phyloP scores from a whole-genome alignment of 2,888 invertebrate species.

The Melanophora roralis region DNA sequence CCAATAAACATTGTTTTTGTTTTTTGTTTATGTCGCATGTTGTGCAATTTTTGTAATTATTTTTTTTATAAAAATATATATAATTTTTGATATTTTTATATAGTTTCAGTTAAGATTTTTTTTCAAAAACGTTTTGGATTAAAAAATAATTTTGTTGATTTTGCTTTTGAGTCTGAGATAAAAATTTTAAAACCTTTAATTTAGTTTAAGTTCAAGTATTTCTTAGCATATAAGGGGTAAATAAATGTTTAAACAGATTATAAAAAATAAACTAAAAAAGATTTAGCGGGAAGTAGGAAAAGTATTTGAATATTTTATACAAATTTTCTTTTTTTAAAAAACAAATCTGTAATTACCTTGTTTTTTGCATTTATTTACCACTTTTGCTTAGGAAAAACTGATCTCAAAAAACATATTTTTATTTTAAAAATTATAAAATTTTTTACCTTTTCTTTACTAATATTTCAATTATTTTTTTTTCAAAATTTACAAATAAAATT shows the following conservation, averaged over 20 bases:
- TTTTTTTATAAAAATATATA: constrained; percentile 16
- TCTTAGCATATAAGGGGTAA: background rate
- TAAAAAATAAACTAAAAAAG: too few species aligned
- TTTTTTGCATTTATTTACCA: constrained; percentile 4
- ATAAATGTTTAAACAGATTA: background rate
- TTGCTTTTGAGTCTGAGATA: constrained; percentile 24
- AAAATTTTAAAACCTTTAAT: constrained; percentile 16
- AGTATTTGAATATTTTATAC: too few species aligned
- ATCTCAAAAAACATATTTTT: too few species aligned
- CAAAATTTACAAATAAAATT: constrained; percentile 11
- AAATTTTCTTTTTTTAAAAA: too few species aligned
- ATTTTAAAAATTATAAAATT: background rate
- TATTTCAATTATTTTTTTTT: constrained; percentile 5
- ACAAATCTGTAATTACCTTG: background rate
- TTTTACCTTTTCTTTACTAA: constrained; percentile 18
- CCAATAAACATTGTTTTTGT: constrained; percentile 69
- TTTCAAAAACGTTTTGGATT: background rate
- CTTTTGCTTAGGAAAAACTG: background rate
- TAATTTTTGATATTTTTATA: constrained; percentile 24
- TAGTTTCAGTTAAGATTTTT: background rate
- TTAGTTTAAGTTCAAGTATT: constrained; percentile 12
- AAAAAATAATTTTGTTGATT: constrained; percentile 49
- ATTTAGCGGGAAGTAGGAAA: too few species aligned
- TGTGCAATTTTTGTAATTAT: constrained; percentile 57
- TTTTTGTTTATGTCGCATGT: constrained; percentile 73